Base-by-base conservation (phyloP, 2,888 invertebrate species). In the Iphiclides podalirius region DNA sequence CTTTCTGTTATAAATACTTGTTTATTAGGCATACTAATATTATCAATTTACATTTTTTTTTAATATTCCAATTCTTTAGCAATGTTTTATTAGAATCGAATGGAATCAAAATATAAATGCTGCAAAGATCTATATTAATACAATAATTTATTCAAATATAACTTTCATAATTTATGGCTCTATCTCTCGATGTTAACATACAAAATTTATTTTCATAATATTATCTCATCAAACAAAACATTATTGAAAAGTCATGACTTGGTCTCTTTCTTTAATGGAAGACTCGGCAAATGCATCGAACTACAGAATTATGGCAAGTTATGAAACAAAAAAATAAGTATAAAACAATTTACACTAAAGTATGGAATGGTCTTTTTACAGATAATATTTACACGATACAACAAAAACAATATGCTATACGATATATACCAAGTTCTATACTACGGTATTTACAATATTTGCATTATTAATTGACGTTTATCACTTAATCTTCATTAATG, bases 261-360 rank as follows among this genome's bases (percentile, higher is more conserved):
- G 7, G 72, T 69, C 79, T 67, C 61, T 79, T 57, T 71, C 70
- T 74, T 73, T 66, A 55, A 70, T 80, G 85, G 85, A 87, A 86
- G 86, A 86, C 86, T 63, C 58, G 63, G 67, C 63, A 73, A 72
- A 70, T 70, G 71, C 74, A 79, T 79, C 76, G 73, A 72, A 72
- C 73, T 79, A 78, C 73, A 69, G 68, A 71, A 76, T 70, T 86
- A 87, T 86, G 86, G 87, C 86, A 86, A 87, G 85, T 82, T n/a
- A n/a, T n/a, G n/a, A 74, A 75, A 76, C 73, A 72, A 76, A 73
- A 79, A 79, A 82, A n/a, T n/a, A 80, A 83, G 79, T 72, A 79
- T 76, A 73, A 72, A 79, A 82, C 79, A 82, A 81, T 78, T 76
- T 81, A 76, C 76, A 76, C 78, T 83, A 84, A 77, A 76, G 78